phyloP scores from a whole-genome alignment of 2,888 invertebrate species.

The Phengaris alcon region DNA sequence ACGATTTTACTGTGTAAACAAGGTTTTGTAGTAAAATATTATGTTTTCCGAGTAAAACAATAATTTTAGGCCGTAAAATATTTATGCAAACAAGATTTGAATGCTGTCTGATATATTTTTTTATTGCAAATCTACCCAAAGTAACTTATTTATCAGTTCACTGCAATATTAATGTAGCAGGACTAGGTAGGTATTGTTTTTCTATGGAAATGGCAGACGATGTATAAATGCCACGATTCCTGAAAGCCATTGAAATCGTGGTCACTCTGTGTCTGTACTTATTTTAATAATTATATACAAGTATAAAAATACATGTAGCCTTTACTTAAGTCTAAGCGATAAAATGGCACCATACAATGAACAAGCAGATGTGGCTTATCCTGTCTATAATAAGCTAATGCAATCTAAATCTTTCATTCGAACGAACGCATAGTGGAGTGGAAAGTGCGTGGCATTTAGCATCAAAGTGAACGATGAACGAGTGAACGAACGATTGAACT shows the following conservation, averaged over 20 bases:
- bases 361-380: conserved; percentile 8
- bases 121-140: not conserved
- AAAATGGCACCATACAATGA: not conserved
- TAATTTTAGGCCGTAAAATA: not conserved
- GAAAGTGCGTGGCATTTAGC: conserved; percentile 64
- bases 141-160: too few species aligned
- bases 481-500: conserved; percentile 57
- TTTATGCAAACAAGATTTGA: not conserved
- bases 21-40: conserved; percentile 1
- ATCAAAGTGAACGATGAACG: conserved; percentile 72
- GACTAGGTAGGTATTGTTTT: too few species aligned
- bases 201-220: too few species aligned
- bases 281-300: too few species aligned
- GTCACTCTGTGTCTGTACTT: too few species aligned
- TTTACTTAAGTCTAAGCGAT: not conserved
- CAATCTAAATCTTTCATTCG: conserved; percentile 29
- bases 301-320: not conserved
- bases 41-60: not conserved
- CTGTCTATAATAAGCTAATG: conserved; percentile 16
- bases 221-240: too few species aligned
- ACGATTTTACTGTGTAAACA: conserved; percentile 12
- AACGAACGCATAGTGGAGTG: conserved; percentile 46
- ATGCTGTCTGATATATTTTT: not conserved
- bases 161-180: too few species aligned
- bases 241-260: too few species aligned